These are phyloP conservation scores for Pseudochirops cupreus DNA, from an alignment of 2,797 vertebrate species.

Conservation along the genomic window DNA sequence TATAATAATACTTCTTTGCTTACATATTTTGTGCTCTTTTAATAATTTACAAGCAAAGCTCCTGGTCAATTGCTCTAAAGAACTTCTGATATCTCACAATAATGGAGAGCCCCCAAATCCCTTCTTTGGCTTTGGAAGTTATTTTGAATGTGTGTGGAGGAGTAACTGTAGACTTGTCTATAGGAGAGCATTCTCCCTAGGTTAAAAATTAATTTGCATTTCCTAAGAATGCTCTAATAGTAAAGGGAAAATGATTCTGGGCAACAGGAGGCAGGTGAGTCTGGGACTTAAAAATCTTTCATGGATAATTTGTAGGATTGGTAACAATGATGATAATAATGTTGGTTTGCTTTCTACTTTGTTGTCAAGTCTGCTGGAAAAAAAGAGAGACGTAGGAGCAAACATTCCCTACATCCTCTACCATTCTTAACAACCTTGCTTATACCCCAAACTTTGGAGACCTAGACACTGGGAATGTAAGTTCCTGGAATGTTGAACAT, in stretches of 20 bases:
- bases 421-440: background rate
- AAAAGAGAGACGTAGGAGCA: background rate
- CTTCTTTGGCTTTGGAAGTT: constrained; percentile 1
- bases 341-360: background rate
- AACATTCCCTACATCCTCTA: background rate
- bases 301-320: background rate
- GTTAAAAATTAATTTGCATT: background rate
- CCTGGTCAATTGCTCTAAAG: background rate
- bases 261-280: background rate
- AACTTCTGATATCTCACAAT: background rate
- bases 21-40: background rate
- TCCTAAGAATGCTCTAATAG: background rate
- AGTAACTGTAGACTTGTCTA: background rate
- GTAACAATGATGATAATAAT: background rate
- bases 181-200: background rate
- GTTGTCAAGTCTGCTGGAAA: background rate
- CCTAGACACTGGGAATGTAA: background rate
- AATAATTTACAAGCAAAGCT: background rate
- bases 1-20: background rate
- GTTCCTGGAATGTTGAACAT: background rate
- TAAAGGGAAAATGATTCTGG: background rate
- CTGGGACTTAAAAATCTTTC: constrained; percentile 13
- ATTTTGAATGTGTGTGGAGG: background rate
- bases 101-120: background rate
- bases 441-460: background rate